Conservation (phyloP, 2,888 invertebrate genomes). For the Nysson spinosus region DNA sequence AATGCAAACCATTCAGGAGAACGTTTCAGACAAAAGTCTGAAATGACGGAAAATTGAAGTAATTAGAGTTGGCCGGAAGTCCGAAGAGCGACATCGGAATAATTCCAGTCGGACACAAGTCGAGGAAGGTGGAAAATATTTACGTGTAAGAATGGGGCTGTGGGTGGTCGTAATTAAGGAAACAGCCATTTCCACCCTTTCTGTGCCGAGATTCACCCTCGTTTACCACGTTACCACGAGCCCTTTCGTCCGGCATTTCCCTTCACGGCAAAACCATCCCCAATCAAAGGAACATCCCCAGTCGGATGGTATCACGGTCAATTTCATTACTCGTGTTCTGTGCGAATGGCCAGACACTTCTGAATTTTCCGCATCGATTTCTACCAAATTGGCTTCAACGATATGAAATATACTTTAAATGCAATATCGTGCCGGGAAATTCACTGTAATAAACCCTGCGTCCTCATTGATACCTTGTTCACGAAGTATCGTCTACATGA, state of each 20-base stretch:
- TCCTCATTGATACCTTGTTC: not conserved
- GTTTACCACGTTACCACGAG: slow-evolving; percentile 49
- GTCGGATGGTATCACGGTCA: slow-evolving; percentile 55
- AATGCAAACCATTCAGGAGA: too few species aligned
- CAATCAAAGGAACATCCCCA: slow-evolving; percentile 55
- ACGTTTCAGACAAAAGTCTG: too few species aligned
- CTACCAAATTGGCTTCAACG: slow-evolving; percentile 21
- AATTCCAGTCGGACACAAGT: too few species aligned
- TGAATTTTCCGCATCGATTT: slow-evolving; percentile 51
- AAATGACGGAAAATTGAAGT: too few species aligned
- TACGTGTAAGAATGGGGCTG: slow-evolving; percentile 12
- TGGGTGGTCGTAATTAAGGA: slow-evolving; percentile 42
- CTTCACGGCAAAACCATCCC: slow-evolving; percentile 38
- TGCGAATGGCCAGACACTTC: slow-evolving; percentile 47
- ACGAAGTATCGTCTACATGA: too few species aligned
- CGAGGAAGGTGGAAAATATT: slow-evolving; percentile 9
- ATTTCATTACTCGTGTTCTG: slow-evolving; percentile 52
- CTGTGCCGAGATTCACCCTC: slow-evolving; percentile 50
- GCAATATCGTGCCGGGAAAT: not conserved
- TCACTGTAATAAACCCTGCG: not conserved
- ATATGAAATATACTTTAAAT: not conserved
- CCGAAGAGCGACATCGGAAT: not conserved
- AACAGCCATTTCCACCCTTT: slow-evolving; percentile 42
- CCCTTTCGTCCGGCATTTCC: slow-evolving; percentile 51
- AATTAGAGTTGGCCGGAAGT: too few species aligned